These are phyloP conservation scores for Synanthedon formicaeformis DNA, from an alignment of 2,888 invertebrate species.

Conservation along the genomic window DNA sequence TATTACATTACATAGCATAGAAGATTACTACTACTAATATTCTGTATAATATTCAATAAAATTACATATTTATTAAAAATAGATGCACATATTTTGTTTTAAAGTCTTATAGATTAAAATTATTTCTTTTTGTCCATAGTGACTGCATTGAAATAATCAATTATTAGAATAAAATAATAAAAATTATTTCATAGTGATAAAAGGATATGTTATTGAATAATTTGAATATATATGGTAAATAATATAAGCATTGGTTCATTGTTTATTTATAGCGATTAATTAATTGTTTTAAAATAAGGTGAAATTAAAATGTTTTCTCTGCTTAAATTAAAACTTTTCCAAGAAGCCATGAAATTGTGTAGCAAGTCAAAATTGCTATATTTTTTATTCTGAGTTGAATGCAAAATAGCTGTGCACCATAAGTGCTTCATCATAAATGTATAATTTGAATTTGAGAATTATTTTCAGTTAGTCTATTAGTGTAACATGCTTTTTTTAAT, in stretches of 20 bases:
- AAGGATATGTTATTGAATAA: neutral
- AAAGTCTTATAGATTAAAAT: too few species aligned
- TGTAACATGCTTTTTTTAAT: constrained; percentile 58
- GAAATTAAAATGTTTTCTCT: too few species aligned
- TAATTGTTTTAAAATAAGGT: neutral
- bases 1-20: too few species aligned
- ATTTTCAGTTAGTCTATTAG: constrained; percentile 55
- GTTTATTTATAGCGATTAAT: neutral
- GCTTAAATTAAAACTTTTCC: too few species aligned
- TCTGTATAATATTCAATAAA: too few species aligned
- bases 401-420: constrained; percentile 53
- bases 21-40: too few species aligned
- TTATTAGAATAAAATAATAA: neutral
- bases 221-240: neutral
- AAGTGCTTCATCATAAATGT: constrained; percentile 28
- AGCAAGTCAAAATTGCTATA: too few species aligned
- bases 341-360: too few species aligned
- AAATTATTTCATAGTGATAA: neutral
- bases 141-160: too few species aligned
- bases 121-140: too few species aligned
- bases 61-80: too few species aligned
- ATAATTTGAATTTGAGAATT: constrained; percentile 25
- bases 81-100: too few species aligned
- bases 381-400: constrained; percentile 24
- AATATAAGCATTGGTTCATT: neutral